Base-by-base conservation (phyloP, 2,113 vertebrate genomes). In the Cyanoderma ruficeps region DNA sequence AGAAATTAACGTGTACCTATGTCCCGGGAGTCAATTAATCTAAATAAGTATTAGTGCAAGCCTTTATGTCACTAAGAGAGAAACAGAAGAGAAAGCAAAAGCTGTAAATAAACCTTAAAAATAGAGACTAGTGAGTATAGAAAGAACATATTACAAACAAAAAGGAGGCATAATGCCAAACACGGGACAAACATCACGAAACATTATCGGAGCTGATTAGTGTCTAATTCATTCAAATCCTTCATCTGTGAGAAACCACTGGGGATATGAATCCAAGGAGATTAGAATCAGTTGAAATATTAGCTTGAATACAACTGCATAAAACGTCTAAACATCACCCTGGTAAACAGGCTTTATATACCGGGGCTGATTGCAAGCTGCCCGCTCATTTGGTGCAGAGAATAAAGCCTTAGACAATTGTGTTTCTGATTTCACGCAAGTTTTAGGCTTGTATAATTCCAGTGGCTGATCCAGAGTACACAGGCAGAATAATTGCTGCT, bases 381-480 rank as follows among this genome's bases (percentile, higher is more conserved):
- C 41, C 56, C 91, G 72, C 47, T 94, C 69, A 22, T 46, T 16
- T 3, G 0, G 22, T 60, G 35, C 44, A 44, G 69, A 86, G 44
- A 78, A 91, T 67, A 80, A 93, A 86, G 44, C 23, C 52, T 63
- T 68, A 87, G 80, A 47, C 72, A 90, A 78, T 83, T 7, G 4
- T 94, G 95, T 94, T 93, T 91, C 89, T 95, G 94, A 96, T 95
- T 95, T 92, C 77, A 90, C 0, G 4, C 80, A 82, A 49, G 52
- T 87, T 94, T 94, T 68, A 94, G 77, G 57, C 27, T 69, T 83
- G 30, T 90, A 22, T 76, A 90, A 93, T 85, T 94, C 78, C 75
- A 80, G 2, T 39, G 75, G 64, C 27, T 92, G 64, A 74, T 77
- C 47, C 59, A 74, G 68, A 59, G 47, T 47, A 71, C 56, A 65